A percentile compares a stretch with the other conserved stretches of the same genome.
Evolutionary conservation across 2,888 invertebrate genomes (phyloP).

Genomic region (Eristalinus aeneus): DNA sequence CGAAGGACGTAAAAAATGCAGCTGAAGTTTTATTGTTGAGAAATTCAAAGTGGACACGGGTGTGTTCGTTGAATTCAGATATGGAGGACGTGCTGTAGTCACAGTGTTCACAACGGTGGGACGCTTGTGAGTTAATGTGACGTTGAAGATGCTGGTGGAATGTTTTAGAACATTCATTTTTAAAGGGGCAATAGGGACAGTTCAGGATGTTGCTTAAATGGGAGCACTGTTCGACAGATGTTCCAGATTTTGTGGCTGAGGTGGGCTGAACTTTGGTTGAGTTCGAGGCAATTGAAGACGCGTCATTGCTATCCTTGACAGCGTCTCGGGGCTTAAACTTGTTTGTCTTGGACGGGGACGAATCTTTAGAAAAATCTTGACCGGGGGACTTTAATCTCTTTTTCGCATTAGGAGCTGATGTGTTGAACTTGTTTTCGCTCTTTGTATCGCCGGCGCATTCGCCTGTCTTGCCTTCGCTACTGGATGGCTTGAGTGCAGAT

Average conservation of each 20-base stretch:
- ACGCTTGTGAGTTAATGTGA: background rate
- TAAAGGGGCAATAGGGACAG: background rate
- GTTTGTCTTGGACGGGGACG: too few relatives aligned
- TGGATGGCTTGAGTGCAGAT: background rate
- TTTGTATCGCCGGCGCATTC: too few relatives aligned
- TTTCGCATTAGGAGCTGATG: too few relatives aligned
- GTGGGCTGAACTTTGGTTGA: background rate
- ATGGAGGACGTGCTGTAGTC: background rate
- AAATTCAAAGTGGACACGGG: background rate
- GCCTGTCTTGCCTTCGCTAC: too few relatives aligned
- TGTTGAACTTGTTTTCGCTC: too few relatives aligned
- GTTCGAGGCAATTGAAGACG: too few relatives aligned
- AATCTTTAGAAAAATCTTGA: too few relatives aligned
- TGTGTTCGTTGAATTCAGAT: background rate
- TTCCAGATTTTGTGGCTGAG: background rate
- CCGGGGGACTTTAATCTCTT: too few relatives aligned
- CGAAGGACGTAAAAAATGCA: background rate
- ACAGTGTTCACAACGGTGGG: background rate
- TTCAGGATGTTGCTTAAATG: background rate
- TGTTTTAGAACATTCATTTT: background rate
- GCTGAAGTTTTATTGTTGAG: background rate
- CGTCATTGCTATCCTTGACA: too few relatives aligned
- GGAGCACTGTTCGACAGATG: background rate
- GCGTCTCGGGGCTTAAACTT: too few relatives aligned
- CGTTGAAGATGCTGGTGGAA: background rate